A percentile compares a stretch with the other conserved stretches of the same genome.
Conservation (phyloP, 2,113 vertebrate species). For the Forbesichthys papilliferus region DNA sequence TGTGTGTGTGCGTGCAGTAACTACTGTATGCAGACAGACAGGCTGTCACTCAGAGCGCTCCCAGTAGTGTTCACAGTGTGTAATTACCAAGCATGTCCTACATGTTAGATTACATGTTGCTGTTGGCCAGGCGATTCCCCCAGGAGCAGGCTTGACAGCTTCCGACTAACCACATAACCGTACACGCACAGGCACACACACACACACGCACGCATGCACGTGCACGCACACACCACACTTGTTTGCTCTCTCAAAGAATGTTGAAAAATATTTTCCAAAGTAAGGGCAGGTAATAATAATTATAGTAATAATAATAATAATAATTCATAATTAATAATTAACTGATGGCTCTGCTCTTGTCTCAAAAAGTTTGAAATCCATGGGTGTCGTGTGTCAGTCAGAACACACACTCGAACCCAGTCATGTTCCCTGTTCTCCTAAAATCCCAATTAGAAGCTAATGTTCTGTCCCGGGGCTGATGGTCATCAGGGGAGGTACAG, state of each 20-base stretch:
- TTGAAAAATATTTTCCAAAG: too few relatives aligned
- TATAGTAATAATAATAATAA: too few relatives aligned
- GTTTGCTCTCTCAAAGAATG: too few relatives aligned
- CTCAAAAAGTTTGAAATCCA: too few relatives aligned
- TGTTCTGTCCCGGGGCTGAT: constrained; percentile 47
- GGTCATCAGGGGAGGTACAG: constrained; percentile 52
- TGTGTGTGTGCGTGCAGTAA: too few relatives aligned
- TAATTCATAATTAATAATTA: too few relatives aligned
- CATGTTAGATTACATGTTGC: constrained; percentile 75
- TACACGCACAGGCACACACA: neutral
- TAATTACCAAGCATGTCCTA: constrained; percentile 74
- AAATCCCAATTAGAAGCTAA: constrained; percentile 55
- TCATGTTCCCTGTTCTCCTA: constrained; percentile 20
- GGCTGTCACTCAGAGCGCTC: constrained; percentile 67
- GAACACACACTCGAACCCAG: constrained; percentile 1
- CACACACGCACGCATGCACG: constrained; percentile 22
- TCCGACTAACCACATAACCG: constrained; percentile 44
- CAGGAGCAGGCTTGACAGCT: constrained; percentile 64
- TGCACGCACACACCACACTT: neutral
- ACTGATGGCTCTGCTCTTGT: too few relatives aligned
- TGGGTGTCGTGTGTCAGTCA: neutral
- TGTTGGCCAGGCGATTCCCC: constrained; percentile 66
- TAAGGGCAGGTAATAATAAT: too few relatives aligned
- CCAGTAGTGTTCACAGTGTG: constrained; percentile 59
- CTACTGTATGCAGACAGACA: constrained; percentile 58